phyloP scores from a whole-genome alignment of 2,797 vertebrate species.

The Stomatorhinus walkeri region DNA sequence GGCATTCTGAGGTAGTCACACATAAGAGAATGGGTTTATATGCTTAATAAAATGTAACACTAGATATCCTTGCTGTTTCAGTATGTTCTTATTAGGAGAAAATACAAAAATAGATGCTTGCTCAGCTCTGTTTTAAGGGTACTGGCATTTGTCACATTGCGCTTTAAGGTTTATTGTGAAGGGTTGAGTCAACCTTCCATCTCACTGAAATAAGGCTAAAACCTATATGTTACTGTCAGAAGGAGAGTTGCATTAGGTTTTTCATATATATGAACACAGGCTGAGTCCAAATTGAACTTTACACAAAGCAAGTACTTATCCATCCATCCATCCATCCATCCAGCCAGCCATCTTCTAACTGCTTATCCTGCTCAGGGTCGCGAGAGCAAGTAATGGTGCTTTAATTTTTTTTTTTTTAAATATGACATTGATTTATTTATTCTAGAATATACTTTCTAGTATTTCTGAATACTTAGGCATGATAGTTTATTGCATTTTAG shows the following conservation, averaged over 20 bases:
- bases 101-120: conserved; percentile 58
- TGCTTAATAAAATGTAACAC: conserved; percentile 52
- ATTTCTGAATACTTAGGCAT: not conserved
- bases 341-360: not conserved
- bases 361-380: not conserved
- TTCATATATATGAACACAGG: not conserved
- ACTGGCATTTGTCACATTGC: conserved; percentile 47
- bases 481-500: not conserved
- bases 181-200: conserved; percentile 35
- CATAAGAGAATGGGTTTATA: conserved; percentile 43
- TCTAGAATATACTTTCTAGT: not conserved
- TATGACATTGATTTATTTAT: not conserved
- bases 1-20: conserved; percentile 26
- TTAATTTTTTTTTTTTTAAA: not conserved
- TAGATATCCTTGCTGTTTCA: conserved; percentile 49
- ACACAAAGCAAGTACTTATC: not conserved
- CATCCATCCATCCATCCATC: not conserved
- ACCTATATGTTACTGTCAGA: not conserved
- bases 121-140: conserved; percentile 35
- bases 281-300: not conserved
- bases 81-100: conserved; percentile 58
- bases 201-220: not conserved
- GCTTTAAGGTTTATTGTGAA: conserved; percentile 34
- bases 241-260: not conserved
- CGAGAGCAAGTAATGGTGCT: not conserved